phyloP scores from a whole-genome alignment of 2,797 vertebrate species.

The Lagocephalus sceleratus region DNA sequence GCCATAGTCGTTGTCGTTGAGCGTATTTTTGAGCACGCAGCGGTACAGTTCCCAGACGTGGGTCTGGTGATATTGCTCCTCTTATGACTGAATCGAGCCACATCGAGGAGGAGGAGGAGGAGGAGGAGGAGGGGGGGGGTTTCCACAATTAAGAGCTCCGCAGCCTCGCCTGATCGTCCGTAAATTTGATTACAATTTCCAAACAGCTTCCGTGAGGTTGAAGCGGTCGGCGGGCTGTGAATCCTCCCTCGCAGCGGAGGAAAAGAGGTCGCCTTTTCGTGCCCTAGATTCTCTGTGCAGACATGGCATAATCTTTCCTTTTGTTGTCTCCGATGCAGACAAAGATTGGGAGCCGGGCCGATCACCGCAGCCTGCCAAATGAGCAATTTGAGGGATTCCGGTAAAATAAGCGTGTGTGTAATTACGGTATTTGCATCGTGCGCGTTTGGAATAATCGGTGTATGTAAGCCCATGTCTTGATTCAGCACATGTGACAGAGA shows the following conservation, averaged over 20 bases:
- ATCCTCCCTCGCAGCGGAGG: slow-evolving; percentile 22
- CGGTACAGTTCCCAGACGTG: slow-evolving; percentile 18
- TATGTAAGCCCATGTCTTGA: slow-evolving; percentile 29
- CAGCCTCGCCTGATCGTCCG: slow-evolving; percentile 4
- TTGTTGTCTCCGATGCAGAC: slow-evolving; percentile 57
- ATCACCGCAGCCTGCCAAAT: slow-evolving; percentile 3
- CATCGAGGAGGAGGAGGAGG: background rate
- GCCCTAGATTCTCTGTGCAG: slow-evolving; percentile 59
- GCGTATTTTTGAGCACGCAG: background rate
- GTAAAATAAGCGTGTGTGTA: slow-evolving; percentile 37
- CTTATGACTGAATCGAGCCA: slow-evolving; percentile 22
- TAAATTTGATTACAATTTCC: slow-evolving; percentile 19
- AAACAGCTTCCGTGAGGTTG: slow-evolving; percentile 14
- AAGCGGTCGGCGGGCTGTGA: slow-evolving; percentile 21
- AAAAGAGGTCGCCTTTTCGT: slow-evolving; percentile 53
- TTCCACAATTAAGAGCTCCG: slow-evolving; percentile 22
- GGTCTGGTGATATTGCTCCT: slow-evolving; percentile 35
- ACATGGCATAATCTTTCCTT: slow-evolving; percentile 53
- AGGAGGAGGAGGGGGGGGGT: slow-evolving; percentile 23
- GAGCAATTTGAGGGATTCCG: slow-evolving; percentile 33
- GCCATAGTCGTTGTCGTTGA: background rate
- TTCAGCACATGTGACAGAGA: slow-evolving; percentile 39
- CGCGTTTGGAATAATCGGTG: slow-evolving; percentile 36
- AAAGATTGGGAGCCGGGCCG: slow-evolving; percentile 38
- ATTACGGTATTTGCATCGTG: slow-evolving; percentile 33